Base-by-base conservation (phyloP, 1,140 invertebrate species). In the Charaxes varanes region DNA sequence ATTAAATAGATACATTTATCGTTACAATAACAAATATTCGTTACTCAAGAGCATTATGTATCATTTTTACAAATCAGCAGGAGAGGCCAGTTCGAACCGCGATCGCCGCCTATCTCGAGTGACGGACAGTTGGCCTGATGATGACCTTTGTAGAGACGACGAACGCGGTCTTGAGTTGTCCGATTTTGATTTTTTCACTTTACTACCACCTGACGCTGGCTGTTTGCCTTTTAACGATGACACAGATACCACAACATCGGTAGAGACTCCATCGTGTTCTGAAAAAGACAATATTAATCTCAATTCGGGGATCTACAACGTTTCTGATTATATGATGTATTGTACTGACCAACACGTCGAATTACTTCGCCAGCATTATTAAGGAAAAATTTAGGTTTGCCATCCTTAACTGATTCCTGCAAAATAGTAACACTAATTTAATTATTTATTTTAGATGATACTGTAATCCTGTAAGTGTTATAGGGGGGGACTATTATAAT, bases 171-270 rank as follows among this genome's bases (percentile, higher is more conserved):
- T 59, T 0, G 70, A 53, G 7, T 68, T 55, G 19, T 84, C 84
- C 4, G 84, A 71, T 48, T 84, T 84, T 15, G 81, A 79, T 48
- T 84, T 85, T 59, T 85, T 85, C 19, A 73, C 79, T 28, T 84
- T 84, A 50, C 67, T 80, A 23, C 74, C 79, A 4, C 81, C 84
- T 4, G 57, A 66, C 0, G 80, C 84, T 8, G 79, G 81, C 24
- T 84, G 79, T 57, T 85, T 85, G 21, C 84, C 81, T 68, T 85
- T 74, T 26, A 81, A 41, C 4, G 78, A 70, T 11, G 78, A 83
- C 7, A 80, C 70, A 3, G 74, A 78, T 18, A 80, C 54, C 23
- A 80, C 76, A 18, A 76, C 73, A 43, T 84, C 79, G 3, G 71
- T 74, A 4, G 73, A 61, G 3, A 77, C 59, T 12, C 79, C 79